These are phyloP conservation scores for Phenacoccus solenopsis DNA, from an alignment of 1,140 invertebrate species.

Conservation along the genomic window DNA sequence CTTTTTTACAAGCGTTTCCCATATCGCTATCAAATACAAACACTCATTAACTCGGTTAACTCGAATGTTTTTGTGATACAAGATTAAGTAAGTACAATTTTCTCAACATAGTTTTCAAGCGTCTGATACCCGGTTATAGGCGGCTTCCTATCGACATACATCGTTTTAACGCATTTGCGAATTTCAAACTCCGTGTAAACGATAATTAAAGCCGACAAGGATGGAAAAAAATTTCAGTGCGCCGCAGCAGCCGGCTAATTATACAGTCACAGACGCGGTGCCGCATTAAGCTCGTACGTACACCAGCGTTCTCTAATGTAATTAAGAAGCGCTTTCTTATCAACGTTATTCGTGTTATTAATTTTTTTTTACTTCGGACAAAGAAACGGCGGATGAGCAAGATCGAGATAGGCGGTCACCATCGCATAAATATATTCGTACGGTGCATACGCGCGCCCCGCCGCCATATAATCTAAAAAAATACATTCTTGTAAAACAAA, in stretches of 20 bases:
- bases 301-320: conserved; percentile 7
- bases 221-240: not conserved
- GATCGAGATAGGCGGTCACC: conserved; percentile 8
- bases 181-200: too few relatives aligned
- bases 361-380: conserved; percentile 14
- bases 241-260: too few relatives aligned
- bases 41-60: not conserved
- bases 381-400: conserved; percentile 13
- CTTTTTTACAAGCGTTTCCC: too few relatives aligned
- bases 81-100: too few relatives aligned
- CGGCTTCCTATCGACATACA: too few relatives aligned
- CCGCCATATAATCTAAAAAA: not conserved
- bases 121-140: too few relatives aligned
- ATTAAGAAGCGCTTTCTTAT: conserved; percentile 16
- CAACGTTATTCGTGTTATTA: conserved; percentile 8
- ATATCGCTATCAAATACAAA: too few relatives aligned
- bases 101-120: not conserved
- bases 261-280: too few relatives aligned
- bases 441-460: not conserved
- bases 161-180: too few relatives aligned
- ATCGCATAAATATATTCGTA: not conserved
- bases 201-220: not conserved
- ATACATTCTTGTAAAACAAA: conserved; percentile 18
- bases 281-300: not conserved
- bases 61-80: too few relatives aligned